phyloP scores from a whole-genome alignment of 2,888 invertebrate species.

The Platypus cylindrus region DNA sequence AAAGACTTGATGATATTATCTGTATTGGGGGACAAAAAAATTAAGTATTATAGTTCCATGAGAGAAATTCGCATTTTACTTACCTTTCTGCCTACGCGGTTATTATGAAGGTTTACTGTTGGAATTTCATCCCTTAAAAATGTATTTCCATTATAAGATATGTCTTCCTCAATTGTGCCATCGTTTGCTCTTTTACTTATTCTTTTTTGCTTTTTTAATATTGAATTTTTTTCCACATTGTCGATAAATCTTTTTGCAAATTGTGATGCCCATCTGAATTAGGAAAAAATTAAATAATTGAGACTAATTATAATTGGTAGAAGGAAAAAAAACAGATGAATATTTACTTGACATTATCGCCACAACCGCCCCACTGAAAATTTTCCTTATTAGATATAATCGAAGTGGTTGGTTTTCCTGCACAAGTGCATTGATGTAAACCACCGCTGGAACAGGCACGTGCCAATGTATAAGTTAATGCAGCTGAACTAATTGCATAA shows the following conservation, averaged over 20 bases:
- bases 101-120: slow-evolving; percentile 68
- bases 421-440: slow-evolving; percentile 67
- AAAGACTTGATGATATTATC: slow-evolving; percentile 49
- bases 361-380: slow-evolving; percentile 82
- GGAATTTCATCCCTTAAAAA: slow-evolving; percentile 43
- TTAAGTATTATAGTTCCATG: background rate
- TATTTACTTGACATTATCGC: slow-evolving; percentile 47
- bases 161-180: slow-evolving; percentile 7
- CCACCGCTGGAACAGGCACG: slow-evolving; percentile 66
- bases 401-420: slow-evolving; percentile 51
- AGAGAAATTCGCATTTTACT: slow-evolving; percentile 10
- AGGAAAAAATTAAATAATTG: background rate
- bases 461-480: slow-evolving; percentile 63
- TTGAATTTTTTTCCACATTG: slow-evolving; percentile 43
- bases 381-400: slow-evolving; percentile 54
- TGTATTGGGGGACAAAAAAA: too few relatives aligned
- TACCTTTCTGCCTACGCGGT: slow-evolving; percentile 64
- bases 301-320: background rate
- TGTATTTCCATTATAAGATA: slow-evolving; percentile 38
- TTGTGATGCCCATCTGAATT: slow-evolving; percentile 53
- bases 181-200: slow-evolving; percentile 22
- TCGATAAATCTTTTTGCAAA: slow-evolving; percentile 63
- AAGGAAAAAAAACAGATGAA: too few relatives aligned
- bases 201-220: slow-evolving; percentile 32
- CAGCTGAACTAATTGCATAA: slow-evolving; percentile 70